A percentile compares a stretch with the other conserved stretches of the same genome.
These are phyloP conservation scores for Epicampocera succincta DNA, from an alignment of 2,888 invertebrate species.

Conservation along the genomic window DNA sequence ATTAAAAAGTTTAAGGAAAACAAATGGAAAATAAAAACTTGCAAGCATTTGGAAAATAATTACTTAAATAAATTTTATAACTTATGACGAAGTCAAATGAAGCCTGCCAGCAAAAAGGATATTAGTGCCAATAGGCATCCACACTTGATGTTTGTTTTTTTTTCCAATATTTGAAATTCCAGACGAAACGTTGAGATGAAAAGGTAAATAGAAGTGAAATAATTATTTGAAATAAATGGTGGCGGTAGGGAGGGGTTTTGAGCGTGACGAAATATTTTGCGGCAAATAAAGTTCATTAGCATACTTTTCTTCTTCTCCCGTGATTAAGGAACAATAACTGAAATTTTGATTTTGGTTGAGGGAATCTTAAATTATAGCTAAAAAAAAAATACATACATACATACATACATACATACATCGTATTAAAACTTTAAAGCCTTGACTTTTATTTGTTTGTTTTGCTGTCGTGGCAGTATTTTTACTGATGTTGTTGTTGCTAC, in stretches of 20 bases:
- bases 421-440: slow-evolving; percentile 15
- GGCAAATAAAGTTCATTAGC: no score
- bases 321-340: no score
- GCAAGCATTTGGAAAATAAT: slow-evolving; percentile 43
- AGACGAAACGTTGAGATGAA: not conserved
- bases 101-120: slow-evolving; percentile 33
- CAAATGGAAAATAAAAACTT: slow-evolving; percentile 20
- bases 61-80: slow-evolving; percentile 38
- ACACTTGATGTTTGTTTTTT: not conserved
- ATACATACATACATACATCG: not conserved
- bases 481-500: slow-evolving; percentile 58
- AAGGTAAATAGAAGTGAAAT: slow-evolving; percentile 6
- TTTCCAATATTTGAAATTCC: not conserved
- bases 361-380: not conserved
- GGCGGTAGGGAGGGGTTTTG: no score
- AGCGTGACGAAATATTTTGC: no score
- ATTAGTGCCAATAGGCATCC: slow-evolving; percentile 65
- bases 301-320: no score
- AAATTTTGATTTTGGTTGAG: no score
- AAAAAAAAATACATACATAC: slow-evolving; percentile 3
- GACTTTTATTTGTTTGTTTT: slow-evolving; percentile 24
- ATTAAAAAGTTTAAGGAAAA: slow-evolving; percentile 46
- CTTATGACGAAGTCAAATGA: slow-evolving; percentile 2
- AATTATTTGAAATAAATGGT: no score
- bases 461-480: slow-evolving; percentile 11